These are phyloP conservation scores for Oncorhynchus gorbuscha DNA, from an alignment of 2,113 vertebrate genomes.

Conservation along the genomic window DNA sequence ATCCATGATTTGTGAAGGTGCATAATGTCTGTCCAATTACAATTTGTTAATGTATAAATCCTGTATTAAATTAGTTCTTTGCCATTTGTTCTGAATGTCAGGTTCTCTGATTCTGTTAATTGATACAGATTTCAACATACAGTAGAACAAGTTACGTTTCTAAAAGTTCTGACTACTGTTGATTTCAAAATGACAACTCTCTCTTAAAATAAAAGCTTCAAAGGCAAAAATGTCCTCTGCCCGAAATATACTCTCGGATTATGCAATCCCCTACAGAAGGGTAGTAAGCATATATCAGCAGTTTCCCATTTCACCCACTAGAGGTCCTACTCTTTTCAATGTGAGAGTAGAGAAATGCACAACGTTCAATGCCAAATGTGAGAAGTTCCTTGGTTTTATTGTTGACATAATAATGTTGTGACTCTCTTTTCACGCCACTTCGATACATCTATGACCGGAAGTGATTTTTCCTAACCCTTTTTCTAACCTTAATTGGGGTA, in stretches of 20 bases:
- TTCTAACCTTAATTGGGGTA: no score
- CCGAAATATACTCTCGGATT: background rate
- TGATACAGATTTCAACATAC: background rate
- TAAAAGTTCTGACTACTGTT: no score
- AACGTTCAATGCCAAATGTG: background rate
- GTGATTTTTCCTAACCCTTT: no score
- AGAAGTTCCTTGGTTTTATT: background rate
- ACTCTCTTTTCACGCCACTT: background rate
- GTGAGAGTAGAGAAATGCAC: background rate
- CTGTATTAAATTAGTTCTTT: background rate
- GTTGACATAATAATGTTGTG: background rate
- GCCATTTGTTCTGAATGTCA: background rate
- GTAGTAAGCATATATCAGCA: background rate
- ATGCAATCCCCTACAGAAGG: background rate
- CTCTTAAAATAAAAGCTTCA: background rate
- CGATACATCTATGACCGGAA: no score
- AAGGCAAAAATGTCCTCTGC: background rate
- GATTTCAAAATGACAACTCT: background rate
- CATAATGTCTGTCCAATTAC: no score
- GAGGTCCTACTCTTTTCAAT: background rate
- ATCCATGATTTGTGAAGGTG: no score
- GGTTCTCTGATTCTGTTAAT: background rate
- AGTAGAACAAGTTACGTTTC: background rate
- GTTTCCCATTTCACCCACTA: background rate
- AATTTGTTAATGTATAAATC: no score